Percentiles rank a stretch among this genome's conserved stretches.
phyloP scores from a whole-genome alignment of 2,888 invertebrate species.

The Xanthia icteritia region DNA sequence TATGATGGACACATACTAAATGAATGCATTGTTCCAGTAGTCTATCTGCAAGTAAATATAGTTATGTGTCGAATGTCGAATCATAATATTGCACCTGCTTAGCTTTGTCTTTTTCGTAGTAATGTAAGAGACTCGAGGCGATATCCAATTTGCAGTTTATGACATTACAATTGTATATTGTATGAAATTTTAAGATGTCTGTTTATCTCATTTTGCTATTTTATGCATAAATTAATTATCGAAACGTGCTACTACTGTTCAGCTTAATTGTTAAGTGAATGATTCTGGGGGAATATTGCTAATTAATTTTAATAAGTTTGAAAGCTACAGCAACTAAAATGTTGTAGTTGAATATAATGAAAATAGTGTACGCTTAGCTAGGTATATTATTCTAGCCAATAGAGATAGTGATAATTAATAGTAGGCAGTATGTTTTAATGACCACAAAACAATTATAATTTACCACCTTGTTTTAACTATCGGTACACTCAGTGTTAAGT shows the following conservation, averaged over 20 bases:
- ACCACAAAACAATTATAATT: neutral
- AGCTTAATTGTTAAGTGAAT: neutral
- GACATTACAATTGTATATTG: conserved; percentile 3
- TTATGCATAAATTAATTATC: neutral
- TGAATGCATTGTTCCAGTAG: neutral
- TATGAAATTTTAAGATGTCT: neutral
- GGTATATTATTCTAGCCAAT: neutral
- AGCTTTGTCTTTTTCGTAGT: neutral
- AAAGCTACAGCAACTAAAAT: neutral
- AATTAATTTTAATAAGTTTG: neutral
- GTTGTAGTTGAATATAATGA: neutral
- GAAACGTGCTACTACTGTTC: neutral
- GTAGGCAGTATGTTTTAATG: neutral
- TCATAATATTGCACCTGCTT: conserved; percentile 13
- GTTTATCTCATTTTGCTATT: neutral
- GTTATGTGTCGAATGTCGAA: conserved; percentile 1
- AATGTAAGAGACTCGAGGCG: neutral
- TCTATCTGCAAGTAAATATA: conserved; percentile 1
- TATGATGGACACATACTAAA: neutral
- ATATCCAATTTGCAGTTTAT: conserved; percentile 26
- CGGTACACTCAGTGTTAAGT: neutral
- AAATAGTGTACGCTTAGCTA: no score
- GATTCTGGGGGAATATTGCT: neutral
- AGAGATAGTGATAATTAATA: neutral
- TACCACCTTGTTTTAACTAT: no score